Percentiles rank a stretch among this genome's conserved stretches.
phyloP scores from a whole-genome alignment of 2,113 vertebrate genomes.

The Aldabrachelys gigantea region DNA sequence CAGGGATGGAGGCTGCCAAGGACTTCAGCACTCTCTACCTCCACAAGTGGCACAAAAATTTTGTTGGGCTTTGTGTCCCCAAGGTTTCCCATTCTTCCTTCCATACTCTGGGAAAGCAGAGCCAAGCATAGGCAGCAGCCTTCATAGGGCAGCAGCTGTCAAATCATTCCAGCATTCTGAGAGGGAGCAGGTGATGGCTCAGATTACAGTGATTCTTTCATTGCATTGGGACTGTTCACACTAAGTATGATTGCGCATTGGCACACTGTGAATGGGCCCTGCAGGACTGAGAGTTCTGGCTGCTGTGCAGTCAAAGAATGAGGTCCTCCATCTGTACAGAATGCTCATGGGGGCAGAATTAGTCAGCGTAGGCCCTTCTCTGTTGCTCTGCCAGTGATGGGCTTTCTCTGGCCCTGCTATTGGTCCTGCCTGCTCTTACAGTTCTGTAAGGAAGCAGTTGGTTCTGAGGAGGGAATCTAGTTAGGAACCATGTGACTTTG shows the following conservation, averaged over 20 bases:
- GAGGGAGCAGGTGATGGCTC: neutral
- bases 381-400: neutral
- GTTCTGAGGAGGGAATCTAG: neutral
- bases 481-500: neutral
- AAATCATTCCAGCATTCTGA: neutral
- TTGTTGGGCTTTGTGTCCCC: neutral
- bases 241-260: neutral
- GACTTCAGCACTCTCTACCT: slow-evolving; percentile 36
- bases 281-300: neutral
- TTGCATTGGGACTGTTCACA: neutral
- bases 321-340: neutral
- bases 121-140: neutral
- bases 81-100: neutral
- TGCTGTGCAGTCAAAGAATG: neutral
- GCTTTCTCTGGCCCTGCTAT: neutral
- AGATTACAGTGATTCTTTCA: neutral
- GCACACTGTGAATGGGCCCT: neutral
- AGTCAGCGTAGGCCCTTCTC: neutral
- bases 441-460: neutral
- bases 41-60: neutral
- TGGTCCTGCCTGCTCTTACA: neutral
- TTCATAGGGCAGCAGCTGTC: neutral
- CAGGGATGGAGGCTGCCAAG: neutral
- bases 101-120: neutral
- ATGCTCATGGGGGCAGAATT: neutral